Evolutionary conservation across 2,113 vertebrate genomes (phyloP), one percentile per base, ranked within the genome.

Genomic region (Rhea americana): DNA sequence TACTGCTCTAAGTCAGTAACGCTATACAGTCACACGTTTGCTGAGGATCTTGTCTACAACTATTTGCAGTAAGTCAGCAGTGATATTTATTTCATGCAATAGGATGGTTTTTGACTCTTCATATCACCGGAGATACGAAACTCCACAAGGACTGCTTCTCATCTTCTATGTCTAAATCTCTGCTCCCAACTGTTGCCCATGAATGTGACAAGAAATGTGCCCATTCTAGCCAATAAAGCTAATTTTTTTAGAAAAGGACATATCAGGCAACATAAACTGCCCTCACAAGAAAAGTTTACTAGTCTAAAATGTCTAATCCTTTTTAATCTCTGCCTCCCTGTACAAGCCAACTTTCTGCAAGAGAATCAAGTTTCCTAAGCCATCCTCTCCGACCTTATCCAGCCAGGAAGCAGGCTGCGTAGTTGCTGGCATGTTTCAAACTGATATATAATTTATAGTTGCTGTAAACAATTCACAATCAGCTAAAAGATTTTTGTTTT

Each of bases 391-490:
- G 1, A 82, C 1, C 1, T 0, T 53, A 77, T 85, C 87, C 65
- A 53, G 77, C 66, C 56, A 81, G 39, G 48, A 74, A 62, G 75
- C 53, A 90, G 68, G n/a, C 39, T 65, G 0, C 53, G 20, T 63
- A 83, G 43, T 39, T 55, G 20, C 68, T 90, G 83, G 43, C 47
- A 35, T 93, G 48, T 81, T 66, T 96, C 47, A 86, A 13, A 63
- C 61, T 45, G 61, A 45, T 92, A n/a, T 65, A 66, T 89, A 94
- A 85, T 82, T 87, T 82, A 70, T 65, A 78, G 51, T 72, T 83
- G 94, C 81, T 66, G 41, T 84, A 89, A 95, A 85, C 91, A 90
- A 79, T 61, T 93, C 81, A 76, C 78, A 94, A 92, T 95, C 93
- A 94, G 62, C 35, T 65, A 61, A 63, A 86, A 78, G 51, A 24